Evolutionary conservation across 2,797 vertebrate species (phyloP).

Genomic region (Alca torda): DNA sequence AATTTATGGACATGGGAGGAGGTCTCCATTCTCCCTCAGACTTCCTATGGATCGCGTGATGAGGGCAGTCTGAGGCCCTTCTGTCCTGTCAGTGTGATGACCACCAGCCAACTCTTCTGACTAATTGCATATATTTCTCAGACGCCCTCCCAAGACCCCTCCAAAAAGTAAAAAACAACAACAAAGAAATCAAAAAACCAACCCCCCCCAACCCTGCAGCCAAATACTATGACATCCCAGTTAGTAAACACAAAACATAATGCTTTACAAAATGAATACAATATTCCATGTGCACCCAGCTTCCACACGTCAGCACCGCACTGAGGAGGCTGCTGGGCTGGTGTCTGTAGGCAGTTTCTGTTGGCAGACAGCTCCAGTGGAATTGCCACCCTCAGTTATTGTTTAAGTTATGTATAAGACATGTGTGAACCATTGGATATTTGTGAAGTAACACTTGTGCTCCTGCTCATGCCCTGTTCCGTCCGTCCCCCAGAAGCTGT

Average conservation of each 20-base stretch:
- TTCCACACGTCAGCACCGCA: constrained; percentile 79
- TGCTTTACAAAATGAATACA: constrained; percentile 79
- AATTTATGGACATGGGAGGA: constrained; percentile 56
- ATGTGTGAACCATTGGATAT: constrained; percentile 99
- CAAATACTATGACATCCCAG: constrained; percentile 83
- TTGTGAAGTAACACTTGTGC: constrained; percentile 98
- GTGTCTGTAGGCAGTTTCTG: constrained; percentile 83
- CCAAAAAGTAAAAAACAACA: constrained; percentile 46
- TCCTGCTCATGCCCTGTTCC: constrained; percentile 98
- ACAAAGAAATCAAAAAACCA: constrained; percentile 13
- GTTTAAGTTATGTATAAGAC: constrained; percentile 93
- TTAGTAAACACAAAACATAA: constrained; percentile 81
- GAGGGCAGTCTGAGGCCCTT: constrained; percentile 61
- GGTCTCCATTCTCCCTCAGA: constrained; percentile 60
- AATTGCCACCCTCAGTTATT: constrained; percentile 79
- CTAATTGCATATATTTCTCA: constrained; percentile 69
- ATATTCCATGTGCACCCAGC: constrained; percentile 79
- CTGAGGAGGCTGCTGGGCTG: constrained; percentile 79
- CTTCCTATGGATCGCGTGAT: constrained; percentile 23
- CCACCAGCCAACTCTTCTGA: constrained; percentile 68
- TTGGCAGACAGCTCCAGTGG: constrained; percentile 82
- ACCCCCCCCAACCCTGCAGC: constrained; percentile 70
- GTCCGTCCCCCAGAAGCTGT: constrained; percentile 94
- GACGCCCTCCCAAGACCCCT: constrained; percentile 58
- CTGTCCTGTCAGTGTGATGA: constrained; percentile 45